A percentile compares a stretch with the other conserved stretches of the same genome.
Conservation (phyloP, 2,888 invertebrate species). For the Athalia cordata region DNA sequence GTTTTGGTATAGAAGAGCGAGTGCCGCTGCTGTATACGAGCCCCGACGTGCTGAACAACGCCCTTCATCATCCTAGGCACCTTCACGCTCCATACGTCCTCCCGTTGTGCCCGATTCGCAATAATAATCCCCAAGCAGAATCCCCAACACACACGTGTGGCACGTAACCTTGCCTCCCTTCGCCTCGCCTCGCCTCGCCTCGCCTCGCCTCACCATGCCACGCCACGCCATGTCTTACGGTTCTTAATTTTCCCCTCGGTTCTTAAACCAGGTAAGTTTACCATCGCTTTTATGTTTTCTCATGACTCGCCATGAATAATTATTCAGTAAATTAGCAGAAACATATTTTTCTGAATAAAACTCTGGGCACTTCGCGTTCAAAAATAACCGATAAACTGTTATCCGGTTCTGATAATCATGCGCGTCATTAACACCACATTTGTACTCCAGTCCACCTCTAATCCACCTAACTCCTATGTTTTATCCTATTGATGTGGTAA, state of each 20-base stretch:
- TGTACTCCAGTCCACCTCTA: too few relatives aligned
- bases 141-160: conserved; percentile 55
- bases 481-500: not conserved
- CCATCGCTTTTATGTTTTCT: conserved; percentile 53
- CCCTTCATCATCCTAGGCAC: conserved; percentile 70
- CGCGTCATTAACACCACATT: too few relatives aligned
- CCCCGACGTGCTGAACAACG: conserved; percentile 72
- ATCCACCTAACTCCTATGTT: not conserved
- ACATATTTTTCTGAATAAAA: not conserved
- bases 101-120: conserved; percentile 63
- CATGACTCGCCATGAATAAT: conserved; percentile 14
- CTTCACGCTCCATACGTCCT: conserved; percentile 66
- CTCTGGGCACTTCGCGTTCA: too few relatives aligned
- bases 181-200: conserved; percentile 47
- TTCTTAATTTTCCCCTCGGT: conserved; percentile 67
- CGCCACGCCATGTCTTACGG: conserved; percentile 39
- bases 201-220: conserved; percentile 48
- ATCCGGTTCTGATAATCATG: too few relatives aligned
- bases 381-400: too few relatives aligned
- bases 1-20: conserved; percentile 64
- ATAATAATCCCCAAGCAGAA: conserved; percentile 62
- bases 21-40: conserved; percentile 73
- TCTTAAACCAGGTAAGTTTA: conserved; percentile 67
- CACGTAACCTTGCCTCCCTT: conserved; percentile 53
- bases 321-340: not conserved